These are phyloP conservation scores for Spilogale gracilis DNA, from an alignment of 2,113 vertebrate species.

Conservation along the genomic window DNA sequence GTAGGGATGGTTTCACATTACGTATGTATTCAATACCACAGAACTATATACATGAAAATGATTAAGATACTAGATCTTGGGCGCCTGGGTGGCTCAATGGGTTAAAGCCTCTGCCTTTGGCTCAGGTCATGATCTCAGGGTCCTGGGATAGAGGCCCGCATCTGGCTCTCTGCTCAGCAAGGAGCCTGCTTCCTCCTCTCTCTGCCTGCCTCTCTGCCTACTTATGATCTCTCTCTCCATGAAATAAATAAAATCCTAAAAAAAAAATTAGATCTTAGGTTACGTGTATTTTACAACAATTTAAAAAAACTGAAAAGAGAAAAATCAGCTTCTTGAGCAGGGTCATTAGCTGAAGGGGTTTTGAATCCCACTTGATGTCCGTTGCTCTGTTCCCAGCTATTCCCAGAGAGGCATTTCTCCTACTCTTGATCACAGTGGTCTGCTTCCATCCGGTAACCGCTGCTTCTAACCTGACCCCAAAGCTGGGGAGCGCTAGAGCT, in stretches of 20 bases:
- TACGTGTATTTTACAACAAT: background rate
- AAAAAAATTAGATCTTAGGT: background rate
- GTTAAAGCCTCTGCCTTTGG: too few relatives aligned
- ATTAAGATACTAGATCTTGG: background rate
- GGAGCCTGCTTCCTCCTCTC: too few relatives aligned
- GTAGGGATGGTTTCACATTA: background rate
- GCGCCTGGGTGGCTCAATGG: too few relatives aligned
- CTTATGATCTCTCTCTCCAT: too few relatives aligned
- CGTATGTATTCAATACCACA: background rate
- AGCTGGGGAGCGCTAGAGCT: background rate
- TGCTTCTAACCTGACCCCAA: background rate
- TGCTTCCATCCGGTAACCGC: background rate
- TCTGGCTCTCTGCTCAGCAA: too few relatives aligned
- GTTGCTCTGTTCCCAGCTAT: background rate
- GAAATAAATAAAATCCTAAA: too few relatives aligned
- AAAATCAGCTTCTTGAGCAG: background rate
- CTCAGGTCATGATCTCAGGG: too few relatives aligned
- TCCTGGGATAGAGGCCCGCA: too few relatives aligned
- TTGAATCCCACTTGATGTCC: background rate
- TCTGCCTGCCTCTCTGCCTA: too few relatives aligned
- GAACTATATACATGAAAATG: background rate
- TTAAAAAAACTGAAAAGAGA: slow-evolving; percentile 11
- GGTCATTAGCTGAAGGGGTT: background rate
- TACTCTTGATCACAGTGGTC: background rate
- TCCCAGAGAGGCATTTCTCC: background rate